Base-by-base conservation (phyloP, 2,888 invertebrate species). In the Scaptodrosophila latifasciaeformis region DNA sequence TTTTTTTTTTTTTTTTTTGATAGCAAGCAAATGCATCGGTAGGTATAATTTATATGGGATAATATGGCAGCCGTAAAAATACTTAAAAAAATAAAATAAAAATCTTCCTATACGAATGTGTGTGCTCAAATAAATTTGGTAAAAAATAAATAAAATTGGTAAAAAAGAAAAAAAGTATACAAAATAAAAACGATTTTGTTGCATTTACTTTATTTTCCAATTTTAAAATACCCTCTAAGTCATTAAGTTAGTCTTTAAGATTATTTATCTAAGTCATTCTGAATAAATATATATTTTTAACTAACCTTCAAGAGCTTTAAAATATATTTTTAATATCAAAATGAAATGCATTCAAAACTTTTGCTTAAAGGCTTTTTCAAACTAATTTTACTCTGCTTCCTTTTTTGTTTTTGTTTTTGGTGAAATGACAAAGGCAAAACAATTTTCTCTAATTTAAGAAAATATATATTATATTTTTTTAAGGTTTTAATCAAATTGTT, bases 11-110 rank as follows among this genome's bases (percentile, higher is more conserved):
- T 15, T 27, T 53, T 2, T 17, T 17, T 17, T 15, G 27, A 21
- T 18, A 48, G 51, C 46, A 57, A 62, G 65, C 67, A 70, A 76
- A 67, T 77, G 75, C 81, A 81, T 81, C 70, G 83, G 77, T 81
- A 70, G 67, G 76, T 74, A 78, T 60, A n/a, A 6, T 13, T 34
- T 18, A 35, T 2, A 12, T 15, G 18, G 30, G 12, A 37, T 19
- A 37, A 7, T 48, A 10, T n/a, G n/a, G n/a, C n/a, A n/a, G 17
- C 19, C n/a, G 27, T 24, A 44, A 21, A 44, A 19, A 44, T 15
- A n/a, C n/a, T n/a, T n/a, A n/a, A n/a, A 21, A 34, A 15, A 44
- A 5, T 2, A 21, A 37, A 37, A 37, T 6, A 17, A 9, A 37
- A 37, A 37, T 37, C 17, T 1, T 3, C 9, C 44, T 72, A 70